phyloP scores from a whole-genome alignment of 2,888 invertebrate species.

The Phortica magna region DNA sequence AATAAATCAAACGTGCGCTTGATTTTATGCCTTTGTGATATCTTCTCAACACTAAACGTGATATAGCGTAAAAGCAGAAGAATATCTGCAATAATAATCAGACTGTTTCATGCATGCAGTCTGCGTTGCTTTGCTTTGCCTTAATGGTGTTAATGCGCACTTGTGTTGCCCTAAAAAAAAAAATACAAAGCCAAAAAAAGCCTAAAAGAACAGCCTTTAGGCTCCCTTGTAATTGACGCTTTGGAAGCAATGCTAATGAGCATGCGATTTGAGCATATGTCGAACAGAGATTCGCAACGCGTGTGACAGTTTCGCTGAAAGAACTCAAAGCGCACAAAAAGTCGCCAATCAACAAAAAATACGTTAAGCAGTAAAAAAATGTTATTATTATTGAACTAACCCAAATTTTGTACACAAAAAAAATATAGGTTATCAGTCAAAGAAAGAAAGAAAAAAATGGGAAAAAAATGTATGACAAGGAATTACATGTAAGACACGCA shows the following conservation, averaged over 20 bases:
- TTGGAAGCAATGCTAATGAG: neutral
- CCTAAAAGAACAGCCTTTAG: neutral
- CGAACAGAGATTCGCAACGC: slow-evolving; percentile 1
- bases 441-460: slow-evolving; percentile 6
- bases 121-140: neutral
- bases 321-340: slow-evolving; percentile 37
- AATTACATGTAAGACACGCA: neutral
- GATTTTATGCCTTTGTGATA: neutral
- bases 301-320: slow-evolving; percentile 13
- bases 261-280: neutral
- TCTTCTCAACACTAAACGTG: neutral
- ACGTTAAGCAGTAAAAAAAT: neutral
- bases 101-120: neutral
- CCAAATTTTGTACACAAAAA: slow-evolving; percentile 49
- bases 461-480: slow-evolving; percentile 2
- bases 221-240: neutral
- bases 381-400: slow-evolving; percentile 59
- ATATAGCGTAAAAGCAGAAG: too few relatives aligned
- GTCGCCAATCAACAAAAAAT: slow-evolving; percentile 33
- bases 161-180: neutral
- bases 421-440: slow-evolving; percentile 60
- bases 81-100: too few relatives aligned
- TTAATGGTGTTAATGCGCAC: neutral
- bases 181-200: neutral
- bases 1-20: neutral